Percentiles rank a stretch among this genome's conserved stretches.
These are phyloP conservation scores for Remorina albescens DNA, from an alignment of 2,797 vertebrate genomes.

Conservation along the genomic window DNA sequence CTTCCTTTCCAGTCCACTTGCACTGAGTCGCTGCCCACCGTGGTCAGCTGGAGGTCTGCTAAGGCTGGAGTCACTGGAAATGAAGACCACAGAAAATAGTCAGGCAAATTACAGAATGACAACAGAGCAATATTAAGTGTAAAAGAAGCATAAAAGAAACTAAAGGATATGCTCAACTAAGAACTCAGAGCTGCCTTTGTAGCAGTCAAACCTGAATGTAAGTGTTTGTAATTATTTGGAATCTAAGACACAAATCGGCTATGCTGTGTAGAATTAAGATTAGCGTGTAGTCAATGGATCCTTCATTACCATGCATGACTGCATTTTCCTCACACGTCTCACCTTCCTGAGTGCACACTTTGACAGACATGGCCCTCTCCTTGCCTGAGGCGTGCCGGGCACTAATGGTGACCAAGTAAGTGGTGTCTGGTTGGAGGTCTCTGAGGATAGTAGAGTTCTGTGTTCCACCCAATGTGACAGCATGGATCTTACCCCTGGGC, in stretches of 20 bases:
- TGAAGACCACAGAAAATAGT: slow-evolving; percentile 24
- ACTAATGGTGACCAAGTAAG: slow-evolving; percentile 93
- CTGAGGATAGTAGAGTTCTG: slow-evolving; percentile 88
- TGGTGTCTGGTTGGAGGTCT: slow-evolving; percentile 88
- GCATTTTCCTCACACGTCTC: slow-evolving; percentile 54
- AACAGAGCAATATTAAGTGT: not conserved
- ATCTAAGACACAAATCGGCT: slow-evolving; percentile 39
- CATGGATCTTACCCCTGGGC: slow-evolving; percentile 79
- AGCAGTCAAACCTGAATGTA: slow-evolving; percentile 44
- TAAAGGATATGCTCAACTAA: not conserved
- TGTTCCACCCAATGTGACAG: slow-evolving; percentile 79
- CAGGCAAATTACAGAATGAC: not conserved
- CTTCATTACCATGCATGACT: not conserved
- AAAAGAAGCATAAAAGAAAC: not conserved
- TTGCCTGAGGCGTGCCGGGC: slow-evolving; percentile 87
- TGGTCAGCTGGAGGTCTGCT: slow-evolving; percentile 84
- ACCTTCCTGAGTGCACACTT: slow-evolving; percentile 92
- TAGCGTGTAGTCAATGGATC: slow-evolving; percentile 26
- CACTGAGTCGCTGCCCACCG: slow-evolving; percentile 83
- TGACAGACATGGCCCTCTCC: slow-evolving; percentile 92
- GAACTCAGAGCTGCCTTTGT: not conserved
- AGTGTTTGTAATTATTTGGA: slow-evolving; percentile 41
- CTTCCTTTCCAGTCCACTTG: slow-evolving; percentile 83
- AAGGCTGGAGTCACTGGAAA: slow-evolving; percentile 81
- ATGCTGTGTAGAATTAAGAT: slow-evolving; percentile 22